phyloP scores from a whole-genome alignment of 2,888 invertebrate genomes.

The Reticulitermes lucifugus region DNA sequence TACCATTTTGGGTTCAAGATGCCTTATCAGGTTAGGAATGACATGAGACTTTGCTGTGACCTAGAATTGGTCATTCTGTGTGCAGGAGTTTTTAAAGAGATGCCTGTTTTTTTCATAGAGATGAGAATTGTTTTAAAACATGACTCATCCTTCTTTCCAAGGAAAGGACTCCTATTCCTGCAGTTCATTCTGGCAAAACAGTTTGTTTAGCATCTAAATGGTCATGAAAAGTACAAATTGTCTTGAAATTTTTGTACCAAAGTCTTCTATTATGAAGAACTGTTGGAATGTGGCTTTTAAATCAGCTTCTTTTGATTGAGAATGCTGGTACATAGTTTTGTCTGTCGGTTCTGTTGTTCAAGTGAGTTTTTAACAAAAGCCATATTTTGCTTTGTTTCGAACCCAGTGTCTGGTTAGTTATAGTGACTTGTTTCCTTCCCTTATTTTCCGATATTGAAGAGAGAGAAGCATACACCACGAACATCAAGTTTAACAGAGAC shows the following conservation, averaged over 20 bases:
- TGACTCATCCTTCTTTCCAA: constrained; percentile 16
- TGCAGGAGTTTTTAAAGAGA: constrained; percentile 27
- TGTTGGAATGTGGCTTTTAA: constrained; percentile 40
- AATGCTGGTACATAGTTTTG: constrained; percentile 41
- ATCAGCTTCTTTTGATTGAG: neutral
- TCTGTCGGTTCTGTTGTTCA: constrained; percentile 49
- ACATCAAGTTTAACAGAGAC: constrained; percentile 29
- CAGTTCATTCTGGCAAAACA: constrained; percentile 36
- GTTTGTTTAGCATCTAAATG: constrained; percentile 40
- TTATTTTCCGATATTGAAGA: constrained; percentile 7
- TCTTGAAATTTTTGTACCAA: constrained; percentile 45
- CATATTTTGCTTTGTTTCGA: constrained; percentile 28
- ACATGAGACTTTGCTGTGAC: constrained; percentile 20
- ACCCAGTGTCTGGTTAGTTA: neutral
- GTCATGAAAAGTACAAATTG: constrained; percentile 49
- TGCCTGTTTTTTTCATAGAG: neutral
- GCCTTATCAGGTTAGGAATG: constrained; percentile 43
- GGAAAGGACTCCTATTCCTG: constrained; percentile 11
- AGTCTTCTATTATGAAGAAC: constrained; percentile 26
- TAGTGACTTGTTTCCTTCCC: constrained; percentile 13
- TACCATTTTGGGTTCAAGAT: constrained; percentile 36
- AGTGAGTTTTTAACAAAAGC: constrained; percentile 38
- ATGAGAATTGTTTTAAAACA: constrained; percentile 23
- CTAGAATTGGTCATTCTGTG: constrained; percentile 6
- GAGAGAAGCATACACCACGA: constrained; percentile 14